phyloP scores from a whole-genome alignment of 2,113 vertebrate species.

The Albula glossodonta region DNA sequence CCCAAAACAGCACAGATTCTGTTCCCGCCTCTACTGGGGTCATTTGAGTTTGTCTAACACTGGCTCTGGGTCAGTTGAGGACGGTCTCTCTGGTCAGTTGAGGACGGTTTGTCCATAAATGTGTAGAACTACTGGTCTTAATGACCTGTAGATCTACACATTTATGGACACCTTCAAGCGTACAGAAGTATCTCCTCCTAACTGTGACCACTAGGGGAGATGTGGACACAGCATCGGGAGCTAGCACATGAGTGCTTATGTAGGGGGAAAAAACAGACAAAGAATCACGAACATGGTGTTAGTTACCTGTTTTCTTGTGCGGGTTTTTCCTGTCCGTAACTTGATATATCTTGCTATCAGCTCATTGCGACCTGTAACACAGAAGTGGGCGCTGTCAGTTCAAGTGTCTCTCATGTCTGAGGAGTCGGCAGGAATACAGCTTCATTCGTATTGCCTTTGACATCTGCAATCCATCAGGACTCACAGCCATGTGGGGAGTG shows the following conservation, averaged over 20 bases:
- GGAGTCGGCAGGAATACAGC: background rate
- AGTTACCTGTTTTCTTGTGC: constrained; percentile 78
- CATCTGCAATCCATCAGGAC: background rate
- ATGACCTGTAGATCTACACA: no score
- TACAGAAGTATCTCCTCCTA: background rate
- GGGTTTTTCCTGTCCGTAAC: constrained; percentile 78
- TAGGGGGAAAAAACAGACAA: background rate
- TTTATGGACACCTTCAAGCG: no score
- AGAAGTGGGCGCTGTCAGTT: background rate
- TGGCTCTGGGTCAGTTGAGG: background rate
- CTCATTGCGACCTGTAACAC: constrained; percentile 74
- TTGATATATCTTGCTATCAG: constrained; percentile 82
- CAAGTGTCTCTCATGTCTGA: background rate
- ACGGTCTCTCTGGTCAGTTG: no score
- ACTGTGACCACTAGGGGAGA: background rate
- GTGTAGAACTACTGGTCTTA: no score
- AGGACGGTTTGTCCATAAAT: no score
- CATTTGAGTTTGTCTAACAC: no score
- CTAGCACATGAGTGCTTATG: no score
- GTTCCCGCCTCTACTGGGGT: no score
- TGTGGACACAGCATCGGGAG: background rate
- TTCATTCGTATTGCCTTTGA: background rate
- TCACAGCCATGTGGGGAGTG: no score
- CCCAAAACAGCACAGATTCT: no score
- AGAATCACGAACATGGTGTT: background rate